Conservation (phyloP, 2,113 vertebrate genomes). For the Physeter macrocephalus region DNA sequence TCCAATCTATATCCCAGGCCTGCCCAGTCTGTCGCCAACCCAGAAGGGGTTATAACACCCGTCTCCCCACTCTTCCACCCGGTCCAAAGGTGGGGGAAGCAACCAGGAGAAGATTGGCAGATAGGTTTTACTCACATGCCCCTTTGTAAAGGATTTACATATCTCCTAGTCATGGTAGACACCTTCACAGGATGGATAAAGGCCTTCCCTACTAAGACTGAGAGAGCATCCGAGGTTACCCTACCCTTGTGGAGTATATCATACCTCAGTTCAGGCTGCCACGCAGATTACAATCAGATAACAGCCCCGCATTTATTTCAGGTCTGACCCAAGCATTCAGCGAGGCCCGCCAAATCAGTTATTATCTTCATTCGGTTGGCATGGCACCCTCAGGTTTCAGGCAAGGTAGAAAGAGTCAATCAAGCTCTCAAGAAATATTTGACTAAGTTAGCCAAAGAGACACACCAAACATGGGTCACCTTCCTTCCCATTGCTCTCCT, state of each 20-base stretch:
- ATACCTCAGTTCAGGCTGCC: not conserved
- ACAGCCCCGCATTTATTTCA: not conserved
- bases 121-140: not conserved
- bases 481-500: not conserved
- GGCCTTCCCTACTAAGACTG: not conserved
- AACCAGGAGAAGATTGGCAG: not conserved
- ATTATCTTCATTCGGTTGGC: not conserved
- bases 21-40: not conserved
- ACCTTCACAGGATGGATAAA: not conserved
- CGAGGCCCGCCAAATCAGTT: not conserved
- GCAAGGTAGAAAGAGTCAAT: not conserved
- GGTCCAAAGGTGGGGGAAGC: not conserved
- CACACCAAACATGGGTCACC: not conserved
- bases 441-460: not conserved
- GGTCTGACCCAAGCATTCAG: not conserved
- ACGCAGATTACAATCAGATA: not conserved
- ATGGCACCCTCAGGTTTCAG: not conserved
- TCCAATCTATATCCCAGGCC: not conserved
- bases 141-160: not conserved
- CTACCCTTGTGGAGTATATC: not conserved
- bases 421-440: not conserved
- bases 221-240: not conserved
- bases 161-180: not conserved
- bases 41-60: not conserved
- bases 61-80: accelerated